Evolutionary conservation across 2,113 vertebrate genomes (phyloP), one percentile per base, ranked within the genome.

Genomic region (Engraulis encrasicolus): DNA sequence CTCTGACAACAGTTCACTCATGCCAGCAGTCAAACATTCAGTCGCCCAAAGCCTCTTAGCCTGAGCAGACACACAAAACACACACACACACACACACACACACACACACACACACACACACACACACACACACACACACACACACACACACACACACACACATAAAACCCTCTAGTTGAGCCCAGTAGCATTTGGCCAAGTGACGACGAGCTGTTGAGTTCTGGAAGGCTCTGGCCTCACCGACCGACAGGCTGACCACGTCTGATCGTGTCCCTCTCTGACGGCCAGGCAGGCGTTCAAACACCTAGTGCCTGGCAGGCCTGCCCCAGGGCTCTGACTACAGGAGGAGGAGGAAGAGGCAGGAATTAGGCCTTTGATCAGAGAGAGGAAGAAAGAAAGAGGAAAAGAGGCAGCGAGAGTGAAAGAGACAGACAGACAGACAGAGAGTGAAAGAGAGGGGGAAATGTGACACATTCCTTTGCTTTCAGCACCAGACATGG

Each of bases 211-310:
- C 54, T n/a, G n/a, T n/a, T n/a, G n/a, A 9, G 27, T 66, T 31
- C 58, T 66, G 27, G 58, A 31, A 83, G 82, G 20, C 38, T 27
- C 78, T 36, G 2, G 66, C 37, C 79, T 36, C 38, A 31, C 36
- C 20, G 83, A 52, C 37, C n/a, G n/a, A n/a, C n/a, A n/a, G n/a
- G n/a, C n/a, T n/a, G n/a, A n/a, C n/a, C n/a, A n/a, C n/a, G n/a
- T n/a, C 80, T 78, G 23, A 27, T 71, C 52, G 14, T 81, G 5
- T 18, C 58, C 9, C 45, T 78, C 83, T 86, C 77, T 36, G 37
- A 83, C 52, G 81, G 54, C 82, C 83, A 82, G 79, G 40, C 87
- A 86, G 58, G 66, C 38, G 49, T 79, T 83, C 45, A 81, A 14
- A 66, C 82, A 80, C 37, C 48, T 80, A 27, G 34, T 83, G 52